Conservation (phyloP, 2,113 vertebrate species). For the Toxostoma redivivum region DNA sequence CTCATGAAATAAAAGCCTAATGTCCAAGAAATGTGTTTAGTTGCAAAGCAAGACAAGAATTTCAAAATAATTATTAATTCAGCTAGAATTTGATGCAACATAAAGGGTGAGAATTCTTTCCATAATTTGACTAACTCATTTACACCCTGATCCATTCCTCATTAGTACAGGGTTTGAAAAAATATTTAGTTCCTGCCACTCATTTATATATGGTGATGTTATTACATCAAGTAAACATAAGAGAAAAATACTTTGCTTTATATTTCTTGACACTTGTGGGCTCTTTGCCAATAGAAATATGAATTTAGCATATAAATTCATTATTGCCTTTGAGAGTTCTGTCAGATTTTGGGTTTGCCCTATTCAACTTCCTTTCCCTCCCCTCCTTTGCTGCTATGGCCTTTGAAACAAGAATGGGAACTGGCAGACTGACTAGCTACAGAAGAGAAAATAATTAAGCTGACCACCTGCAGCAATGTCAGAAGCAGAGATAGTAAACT, state of each 20-base stretch:
- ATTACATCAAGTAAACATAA: not conserved
- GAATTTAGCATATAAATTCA: not conserved
- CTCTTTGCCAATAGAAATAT: not conserved
- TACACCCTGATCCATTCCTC: not conserved
- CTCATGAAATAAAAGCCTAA: not conserved
- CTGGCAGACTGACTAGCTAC: not conserved
- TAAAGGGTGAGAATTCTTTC: not conserved
- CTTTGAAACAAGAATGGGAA: not conserved
- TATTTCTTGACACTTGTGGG: not conserved
- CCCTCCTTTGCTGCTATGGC: not conserved
- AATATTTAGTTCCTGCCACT: not conserved
- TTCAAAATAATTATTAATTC: not conserved
- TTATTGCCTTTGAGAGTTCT: not conserved
- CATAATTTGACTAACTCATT: not conserved
- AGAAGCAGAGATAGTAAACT: not conserved
- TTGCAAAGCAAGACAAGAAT: not conserved
- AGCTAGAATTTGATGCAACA: not conserved
- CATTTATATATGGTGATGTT: not conserved
- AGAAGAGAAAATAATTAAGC: not conserved
- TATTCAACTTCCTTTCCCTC: not conserved
- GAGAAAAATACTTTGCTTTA: not conserved
- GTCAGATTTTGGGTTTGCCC: not conserved
- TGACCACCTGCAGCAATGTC: not conserved
- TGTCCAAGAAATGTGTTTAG: not conserved
- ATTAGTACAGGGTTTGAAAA: not conserved